Percentiles rank a stretch among this genome's conserved stretches.
phyloP scores from a whole-genome alignment of 2,888 invertebrate species.

The Plagodis dolabraria region DNA sequence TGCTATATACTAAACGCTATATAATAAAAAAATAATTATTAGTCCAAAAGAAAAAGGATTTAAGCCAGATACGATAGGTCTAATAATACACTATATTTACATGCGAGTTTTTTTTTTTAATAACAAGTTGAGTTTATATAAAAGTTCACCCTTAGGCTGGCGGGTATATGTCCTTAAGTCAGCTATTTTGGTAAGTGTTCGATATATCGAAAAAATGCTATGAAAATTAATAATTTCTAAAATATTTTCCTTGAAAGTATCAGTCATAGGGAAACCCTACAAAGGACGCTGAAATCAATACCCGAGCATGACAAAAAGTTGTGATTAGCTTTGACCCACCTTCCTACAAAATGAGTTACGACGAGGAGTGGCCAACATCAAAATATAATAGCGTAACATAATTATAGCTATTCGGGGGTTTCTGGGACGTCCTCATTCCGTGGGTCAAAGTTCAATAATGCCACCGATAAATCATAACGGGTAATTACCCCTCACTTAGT shows the following conservation, averaged over 20 bases:
- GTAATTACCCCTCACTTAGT: constrained; percentile 36
- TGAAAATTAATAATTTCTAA: not conserved
- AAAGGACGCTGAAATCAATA: constrained; percentile 21
- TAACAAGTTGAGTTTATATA: no score
- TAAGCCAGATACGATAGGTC: no score
- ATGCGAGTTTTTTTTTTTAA: no score
- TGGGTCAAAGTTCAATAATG: constrained; percentile 49
- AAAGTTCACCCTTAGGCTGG: no score
- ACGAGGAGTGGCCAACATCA: constrained; percentile 55
- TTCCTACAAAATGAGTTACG: constrained; percentile 25
- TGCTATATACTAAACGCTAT: no score
- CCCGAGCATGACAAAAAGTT: constrained; percentile 32
- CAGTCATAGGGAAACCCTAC: constrained; percentile 23
- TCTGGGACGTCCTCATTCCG: constrained; percentile 55
- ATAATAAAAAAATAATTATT: no score
- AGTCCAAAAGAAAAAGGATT: no score
- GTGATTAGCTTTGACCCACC: constrained; percentile 36
- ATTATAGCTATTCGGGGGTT: constrained; percentile 47
- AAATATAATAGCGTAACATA: constrained; percentile 32
- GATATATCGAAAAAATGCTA: no score
- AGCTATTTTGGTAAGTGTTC: no score
- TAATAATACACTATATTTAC: no score
- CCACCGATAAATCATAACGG: constrained; percentile 41
- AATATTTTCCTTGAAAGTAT: constrained; percentile 4
- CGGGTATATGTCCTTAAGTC: no score